Percentiles rank a stretch among this genome's conserved stretches.
Conservation (phyloP, 2,113 vertebrate species). For the Sebastes schlegelii region DNA sequence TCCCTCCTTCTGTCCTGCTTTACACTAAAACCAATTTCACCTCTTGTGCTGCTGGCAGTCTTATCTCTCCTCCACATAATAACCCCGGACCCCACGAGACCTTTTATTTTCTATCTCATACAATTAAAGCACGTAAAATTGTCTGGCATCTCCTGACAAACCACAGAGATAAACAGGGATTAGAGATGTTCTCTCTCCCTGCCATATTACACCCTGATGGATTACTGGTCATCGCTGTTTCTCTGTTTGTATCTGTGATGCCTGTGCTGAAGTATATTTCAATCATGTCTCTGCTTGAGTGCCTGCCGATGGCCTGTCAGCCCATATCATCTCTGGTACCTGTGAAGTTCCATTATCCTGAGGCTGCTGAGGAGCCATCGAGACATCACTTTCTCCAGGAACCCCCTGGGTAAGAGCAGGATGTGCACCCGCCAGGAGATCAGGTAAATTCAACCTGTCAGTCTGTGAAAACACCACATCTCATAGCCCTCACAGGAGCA, state of each 20-base stretch:
- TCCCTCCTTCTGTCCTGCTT: neutral
- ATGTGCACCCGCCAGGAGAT: slow-evolving; percentile 6
- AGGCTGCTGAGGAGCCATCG: neutral
- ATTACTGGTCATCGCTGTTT: slow-evolving; percentile 20
- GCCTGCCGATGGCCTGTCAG: neutral
- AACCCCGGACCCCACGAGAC: neutral
- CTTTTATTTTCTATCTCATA: slow-evolving; percentile 11
- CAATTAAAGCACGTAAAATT: slow-evolving; percentile 12
- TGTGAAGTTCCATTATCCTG: slow-evolving; percentile 37
- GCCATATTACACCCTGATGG: neutral
- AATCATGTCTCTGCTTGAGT: slow-evolving; percentile 15
- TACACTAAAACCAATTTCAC: neutral
- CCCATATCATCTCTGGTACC: slow-evolving; percentile 22
- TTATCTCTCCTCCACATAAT: slow-evolving; percentile 26
- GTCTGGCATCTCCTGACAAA: neutral
- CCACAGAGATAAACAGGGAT: slow-evolving; percentile 14
- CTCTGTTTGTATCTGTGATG: neutral
- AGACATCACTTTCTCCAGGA: neutral
- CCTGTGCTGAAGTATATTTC: slow-evolving; percentile 10
- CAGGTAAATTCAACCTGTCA: neutral
- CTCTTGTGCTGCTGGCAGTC: slow-evolving; percentile 2
- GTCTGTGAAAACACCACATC: slow-evolving; percentile 12
- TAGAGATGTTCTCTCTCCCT: slow-evolving; percentile 26
- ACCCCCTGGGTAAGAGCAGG: neutral
- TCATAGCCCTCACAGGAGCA: neutral